These are phyloP conservation scores for Pluvianellus socialis DNA, from an alignment of 2,113 vertebrate genomes.

Conservation along the genomic window DNA sequence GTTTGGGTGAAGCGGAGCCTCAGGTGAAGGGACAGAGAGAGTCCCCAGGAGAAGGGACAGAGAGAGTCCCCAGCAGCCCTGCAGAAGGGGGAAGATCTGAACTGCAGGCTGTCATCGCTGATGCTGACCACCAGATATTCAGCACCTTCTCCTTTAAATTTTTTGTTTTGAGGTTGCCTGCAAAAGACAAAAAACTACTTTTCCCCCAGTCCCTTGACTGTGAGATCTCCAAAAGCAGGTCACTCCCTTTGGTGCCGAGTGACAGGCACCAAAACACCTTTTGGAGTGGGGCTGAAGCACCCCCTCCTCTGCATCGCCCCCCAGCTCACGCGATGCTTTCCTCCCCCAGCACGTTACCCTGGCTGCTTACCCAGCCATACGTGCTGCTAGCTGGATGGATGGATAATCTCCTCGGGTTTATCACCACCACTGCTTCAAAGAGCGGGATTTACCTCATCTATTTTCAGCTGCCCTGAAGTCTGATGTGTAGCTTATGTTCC, in stretches of 20 bases:
- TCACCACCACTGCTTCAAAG: background rate
- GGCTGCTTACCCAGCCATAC: background rate
- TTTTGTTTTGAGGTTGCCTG: background rate
- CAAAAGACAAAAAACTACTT: background rate
- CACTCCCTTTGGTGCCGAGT: background rate
- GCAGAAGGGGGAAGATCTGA: background rate
- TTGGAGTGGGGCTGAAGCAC: background rate
- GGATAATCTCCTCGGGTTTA: background rate
- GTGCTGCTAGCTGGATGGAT: background rate
- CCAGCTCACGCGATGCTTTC: accelerated
- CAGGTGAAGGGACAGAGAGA: background rate
- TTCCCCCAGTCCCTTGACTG: background rate
- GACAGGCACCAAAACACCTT: background rate
- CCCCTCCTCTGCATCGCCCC: background rate
- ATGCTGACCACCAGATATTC: background rate
- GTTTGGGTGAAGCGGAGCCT: background rate
- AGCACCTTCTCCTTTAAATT: background rate
- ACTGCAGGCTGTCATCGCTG: background rate
- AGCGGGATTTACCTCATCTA: background rate
- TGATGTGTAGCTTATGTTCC: background rate
- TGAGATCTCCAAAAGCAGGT: background rate
- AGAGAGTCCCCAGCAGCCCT: background rate
- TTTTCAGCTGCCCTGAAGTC: background rate
- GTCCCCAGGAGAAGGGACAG: background rate
- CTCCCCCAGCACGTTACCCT: background rate